Evolutionary conservation across 53 echinoderm and acorn worm species (phyloP), one percentile per base, ranked within the genome.

Genomic region (Hippasteria phrygiana): DNA sequence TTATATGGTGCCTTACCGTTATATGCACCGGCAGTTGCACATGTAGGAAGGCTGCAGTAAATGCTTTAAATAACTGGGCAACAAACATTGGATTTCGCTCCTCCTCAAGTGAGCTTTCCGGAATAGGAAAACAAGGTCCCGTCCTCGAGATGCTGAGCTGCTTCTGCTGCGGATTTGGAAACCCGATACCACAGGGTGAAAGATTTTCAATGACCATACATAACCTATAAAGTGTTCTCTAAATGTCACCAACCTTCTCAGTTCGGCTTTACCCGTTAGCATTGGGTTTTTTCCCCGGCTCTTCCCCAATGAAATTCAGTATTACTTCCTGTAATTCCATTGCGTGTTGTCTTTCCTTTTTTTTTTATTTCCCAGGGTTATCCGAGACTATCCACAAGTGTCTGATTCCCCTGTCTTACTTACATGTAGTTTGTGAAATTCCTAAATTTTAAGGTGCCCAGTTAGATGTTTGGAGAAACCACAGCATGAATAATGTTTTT

Each of bases 151-250:
- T 22, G 47, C 20, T 22, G 29, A 46, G 65, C 45, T 38, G 5
- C 45, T 13, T n/a, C 64, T 42, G 48, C 18, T 36, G 4, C 22
- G 71, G 51, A 85, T 85, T 71, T 38, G 4, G 85, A 69, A 85
- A 85, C 54, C 55, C 38, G 85, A 85, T 71, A 70, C 54, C 50
- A 24, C 4, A 37, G 48, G 85, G 71, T 46, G 85, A 85, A 69
- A 85, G 85, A 85, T 71, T 85, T 70, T 85, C 51, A 64, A 85
- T 85, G 85, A 70, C 71, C 71, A 54, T 71, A 85, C 71, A 85
- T 70, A 75, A 85, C 71, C 85, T 85, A 71, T 37, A 85, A 70
- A 71, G 85, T 70, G 85, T 70, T 85, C 70, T 85, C 71, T 71
- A 85, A 85, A 85, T 85, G 85, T 85, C 85, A 85, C 38, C 51